A percentile compares a stretch with the other conserved stretches of the same genome.
These are phyloP conservation scores for Ruditapes philippinarum DNA, from an alignment of 1,140 invertebrate species.

Conservation along the genomic window DNA sequence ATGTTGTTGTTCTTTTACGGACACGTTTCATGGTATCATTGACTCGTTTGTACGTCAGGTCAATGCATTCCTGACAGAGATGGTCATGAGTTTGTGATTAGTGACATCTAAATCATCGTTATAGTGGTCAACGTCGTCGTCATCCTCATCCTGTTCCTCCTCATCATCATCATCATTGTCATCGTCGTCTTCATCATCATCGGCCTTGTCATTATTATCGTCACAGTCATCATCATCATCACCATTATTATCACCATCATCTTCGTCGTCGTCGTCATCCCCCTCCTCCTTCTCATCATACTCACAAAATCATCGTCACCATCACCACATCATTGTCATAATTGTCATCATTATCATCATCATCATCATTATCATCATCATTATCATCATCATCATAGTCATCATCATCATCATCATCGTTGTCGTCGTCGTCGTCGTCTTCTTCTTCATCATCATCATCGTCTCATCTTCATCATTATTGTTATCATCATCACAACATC, in stretches of 20 bases:
- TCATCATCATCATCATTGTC: no score
- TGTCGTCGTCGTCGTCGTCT: slow-evolving; percentile 21
- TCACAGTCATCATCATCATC: slow-evolving; percentile 38
- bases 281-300: background rate
- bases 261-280: no score
- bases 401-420: background rate
- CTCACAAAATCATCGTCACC: background rate
- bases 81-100: no score
- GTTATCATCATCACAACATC: no score
- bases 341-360: slow-evolving; percentile 16
- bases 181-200: no score
- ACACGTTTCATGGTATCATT: no score
- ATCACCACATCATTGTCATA: background rate
- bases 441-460: slow-evolving; percentile 25
- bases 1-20: no score
- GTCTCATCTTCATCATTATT: background rate
- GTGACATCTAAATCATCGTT: slow-evolving; percentile 19
- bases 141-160: slow-evolving; percentile 3
- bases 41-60: no score
- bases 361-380: slow-evolving; percentile 10
- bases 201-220: no score
- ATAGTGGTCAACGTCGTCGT: slow-evolving; percentile 30
- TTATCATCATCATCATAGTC: no score
- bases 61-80: no score
- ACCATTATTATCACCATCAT: no score